Base-by-base conservation (phyloP, 2,888 invertebrate genomes). In the Chelonus formosanus region DNA sequence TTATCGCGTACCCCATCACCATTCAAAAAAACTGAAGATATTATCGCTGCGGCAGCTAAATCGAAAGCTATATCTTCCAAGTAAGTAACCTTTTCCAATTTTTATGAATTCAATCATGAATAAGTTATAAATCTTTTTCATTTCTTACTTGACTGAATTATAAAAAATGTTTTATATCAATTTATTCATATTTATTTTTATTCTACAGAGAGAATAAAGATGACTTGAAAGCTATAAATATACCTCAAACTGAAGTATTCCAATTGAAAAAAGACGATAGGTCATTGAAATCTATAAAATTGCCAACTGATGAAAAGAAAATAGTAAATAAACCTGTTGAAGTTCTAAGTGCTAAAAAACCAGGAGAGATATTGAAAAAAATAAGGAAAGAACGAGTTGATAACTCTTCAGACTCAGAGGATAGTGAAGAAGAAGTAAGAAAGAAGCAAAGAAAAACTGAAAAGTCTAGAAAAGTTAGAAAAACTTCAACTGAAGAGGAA, bases 1-100 rank as follows among this genome's bases (percentile, higher is more conserved):
- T 86, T 93, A 52, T 94, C 94, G n/a, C 88, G 94, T 70, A 94
- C 94, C 0, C 94, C 94, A 8, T 94, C 94, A 10, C 94, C 94
- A 52, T 94, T 94, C 84, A 90, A 93, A 69, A 91, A 91, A 71
- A 84, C 84, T 43, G 83, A 84, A 68, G 84, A 84, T 63, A 81
- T 83, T n/a, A 77, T 84, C 56, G 80, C 83, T 34, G 80, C 79
- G 5, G 53, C 62, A 31, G 20, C 67, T 5, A 71, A 73, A 53
- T 64, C 67, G 1, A 73, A 70, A 57, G 59, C 67, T 60, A 40
- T 70, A 52, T 65, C 70, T 50, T 45, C 64, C 32, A 72, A 70
- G 72, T 72, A 32, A 60, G 65, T 44, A 20, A 20, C 1, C 2
- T 20, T 20, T 20, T 20, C 20, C 20, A 20, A 20, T 20, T 20